Percentiles rank a stretch among this genome's conserved stretches.
Evolutionary conservation across 2,797 vertebrate species (phyloP).

Genomic region (Lutjanus argentimaculatus): DNA sequence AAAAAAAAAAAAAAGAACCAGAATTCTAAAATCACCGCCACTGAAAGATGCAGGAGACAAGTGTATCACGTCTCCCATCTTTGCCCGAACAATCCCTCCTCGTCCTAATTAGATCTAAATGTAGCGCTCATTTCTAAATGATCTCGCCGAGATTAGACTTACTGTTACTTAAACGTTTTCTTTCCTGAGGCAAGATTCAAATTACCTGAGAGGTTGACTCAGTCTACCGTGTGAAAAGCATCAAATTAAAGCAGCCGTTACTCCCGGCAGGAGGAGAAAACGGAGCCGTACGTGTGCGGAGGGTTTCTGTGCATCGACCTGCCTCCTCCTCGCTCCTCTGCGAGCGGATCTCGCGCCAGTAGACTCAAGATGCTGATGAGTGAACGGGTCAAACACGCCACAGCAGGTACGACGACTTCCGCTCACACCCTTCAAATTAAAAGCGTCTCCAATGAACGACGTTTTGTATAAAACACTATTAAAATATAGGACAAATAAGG

Average conservation of each 20-base stretch:
- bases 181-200: slow-evolving; percentile 1
- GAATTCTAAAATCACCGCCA: background rate
- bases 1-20: background rate
- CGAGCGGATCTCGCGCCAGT: slow-evolving; percentile 69
- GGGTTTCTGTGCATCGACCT: slow-evolving; percentile 16
- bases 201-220: slow-evolving; percentile 67
- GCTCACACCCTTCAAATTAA: slow-evolving; percentile 57
- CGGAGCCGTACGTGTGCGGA: background rate
- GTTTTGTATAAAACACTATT: background rate
- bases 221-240: slow-evolving; percentile 6
- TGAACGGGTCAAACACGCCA: slow-evolving; percentile 32
- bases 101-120: slow-evolving; percentile 59
- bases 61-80: slow-evolving; percentile 62
- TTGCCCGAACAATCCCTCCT: slow-evolving; percentile 28
- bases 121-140: slow-evolving; percentile 47
- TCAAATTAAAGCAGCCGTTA: slow-evolving; percentile 4
- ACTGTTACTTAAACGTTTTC: slow-evolving; percentile 10
- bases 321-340: slow-evolving; percentile 10
- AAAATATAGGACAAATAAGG: background rate
- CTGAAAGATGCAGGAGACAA: slow-evolving; percentile 12
- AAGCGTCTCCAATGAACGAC: background rate
- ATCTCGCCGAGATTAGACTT: slow-evolving; percentile 19
- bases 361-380: slow-evolving; percentile 55
- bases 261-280: slow-evolving; percentile 15
- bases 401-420: slow-evolving; percentile 40